Base-by-base conservation (phyloP, 1,140 invertebrate species). In the Macrotrachela quadricornifera region DNA sequence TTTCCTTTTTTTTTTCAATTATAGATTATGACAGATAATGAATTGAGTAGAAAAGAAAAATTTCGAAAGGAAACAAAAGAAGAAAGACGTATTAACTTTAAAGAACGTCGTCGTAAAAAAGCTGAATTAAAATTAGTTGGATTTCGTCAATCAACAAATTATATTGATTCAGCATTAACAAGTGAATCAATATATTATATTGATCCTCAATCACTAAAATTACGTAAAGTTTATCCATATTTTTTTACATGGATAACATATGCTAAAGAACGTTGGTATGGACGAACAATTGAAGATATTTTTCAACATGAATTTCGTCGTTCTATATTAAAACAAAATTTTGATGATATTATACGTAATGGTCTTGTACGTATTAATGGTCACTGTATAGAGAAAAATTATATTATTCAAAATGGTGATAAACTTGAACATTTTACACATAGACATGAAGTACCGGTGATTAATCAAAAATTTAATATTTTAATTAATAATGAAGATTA, bases 201-300 rank as follows among this genome's bases (percentile, higher is more conserved):
- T 30, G 21, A 30, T 30, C 21, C 21, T 30, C 21, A 30, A 30
- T 30, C 21, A 30, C 21, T 8, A 4, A 30, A 30, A 30, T 40
- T 97, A 50, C 76, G 92, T 53, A 95, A 97, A 76, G 90, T 97
- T 0, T 90, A 92, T 68, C 92, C 92, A 0, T 99, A 99, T 73
- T 88, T 88, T 69, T 95, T 87, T 71, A 88, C 83, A 13, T 97
- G 94, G 71, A 85, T 83, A 46, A 90, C 88, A 11, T 90, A 88
- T 72, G 88, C 85, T 13, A 97, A 97, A 74, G 86, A 86, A 1
- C 77, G 92, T 57, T 97, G 92, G 94, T 80, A 94, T 6, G 87
- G 87, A 15, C 81, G 87, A 64, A 82, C 83, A 63, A 81, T 97
- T 46, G 73, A 88, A 45, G 88, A 97, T 61, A 85, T 96, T 15